Base-by-base conservation (phyloP, 2,113 vertebrate genomes). In the Corythornis vintsioides region DNA sequence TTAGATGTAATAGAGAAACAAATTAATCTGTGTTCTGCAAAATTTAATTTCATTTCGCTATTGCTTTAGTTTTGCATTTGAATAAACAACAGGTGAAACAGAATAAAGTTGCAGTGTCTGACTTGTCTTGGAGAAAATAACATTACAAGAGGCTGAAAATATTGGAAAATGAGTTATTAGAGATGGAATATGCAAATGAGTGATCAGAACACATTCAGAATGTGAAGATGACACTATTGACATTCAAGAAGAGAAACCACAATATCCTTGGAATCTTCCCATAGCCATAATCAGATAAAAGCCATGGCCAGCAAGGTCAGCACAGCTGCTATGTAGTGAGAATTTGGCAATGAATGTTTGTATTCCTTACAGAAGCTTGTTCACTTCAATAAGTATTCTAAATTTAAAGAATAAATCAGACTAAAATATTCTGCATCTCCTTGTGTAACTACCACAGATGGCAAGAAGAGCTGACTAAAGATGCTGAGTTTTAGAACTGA, bases 381-480 rank as follows among this genome's bases (percentile, higher is more conserved):
- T 85, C 21, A 35, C 42, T 80, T 77, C 15, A 77, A 28, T 31
- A 63, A 63, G 24, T 31, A 53, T 24, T 69, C 14, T 8, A 65
- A 35, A 10, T 59, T 73, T 65, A 61, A 90, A 33, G 55, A 80
- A 55, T 19, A 59, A 66, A 38, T 55, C 18, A 65, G 15, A 52
- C 28, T 61, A 52, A 66, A 86, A 89, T 64, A 60, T 40, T 82
- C 63, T 64, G 40, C 31, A 80, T 31, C 45, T 35, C 24, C 40
- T 61, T 89, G 31, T 70, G 28, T 53, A 91, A 77, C 67, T 31
- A 73, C 20, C 69, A 74, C 80, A 86, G 60, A 88, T 78, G 80
- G 63, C 33, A 88, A 73, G 33, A 81, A 73, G 26, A 92, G 75
- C 61, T 90, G 61, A 93, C 22, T 84, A 57, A 89, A 85, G 47